Evolutionary conservation across 2,113 vertebrate genomes (phyloP).

Genomic region (Tiliqua scincoides): DNA sequence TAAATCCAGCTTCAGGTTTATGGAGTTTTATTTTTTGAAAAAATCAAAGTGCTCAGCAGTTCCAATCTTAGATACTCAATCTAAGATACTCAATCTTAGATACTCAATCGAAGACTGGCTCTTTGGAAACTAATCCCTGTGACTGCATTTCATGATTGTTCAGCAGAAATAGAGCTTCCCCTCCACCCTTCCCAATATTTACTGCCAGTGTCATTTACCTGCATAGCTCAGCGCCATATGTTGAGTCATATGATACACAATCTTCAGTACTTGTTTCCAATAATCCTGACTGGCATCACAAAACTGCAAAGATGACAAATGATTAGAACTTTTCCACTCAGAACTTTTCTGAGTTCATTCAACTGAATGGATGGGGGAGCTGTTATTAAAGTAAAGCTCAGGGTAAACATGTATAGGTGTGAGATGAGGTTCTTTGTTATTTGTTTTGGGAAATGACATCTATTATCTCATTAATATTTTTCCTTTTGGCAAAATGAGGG

Average conservation of each 20-base stretch:
- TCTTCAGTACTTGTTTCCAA: neutral
- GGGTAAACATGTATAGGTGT: neutral
- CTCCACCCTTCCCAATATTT: neutral
- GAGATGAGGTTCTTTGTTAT: neutral
- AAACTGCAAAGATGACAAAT: neutral
- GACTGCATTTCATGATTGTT: neutral
- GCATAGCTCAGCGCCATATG: conserved; percentile 1
- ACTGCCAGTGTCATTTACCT: neutral
- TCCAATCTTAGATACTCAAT: conserved; percentile 22
- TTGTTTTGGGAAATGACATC: neutral
- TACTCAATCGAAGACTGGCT: conserved; percentile 13
- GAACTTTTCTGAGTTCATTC: neutral
- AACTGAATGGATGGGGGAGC: neutral
- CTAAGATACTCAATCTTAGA: neutral
- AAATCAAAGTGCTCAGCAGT: conserved; percentile 24
- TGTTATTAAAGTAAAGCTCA: neutral
- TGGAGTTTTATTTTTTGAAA: neutral
- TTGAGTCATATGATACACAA: neutral
- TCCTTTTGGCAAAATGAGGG: too few species aligned
- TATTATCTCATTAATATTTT: too few species aligned
- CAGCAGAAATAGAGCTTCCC: conserved; percentile 3
- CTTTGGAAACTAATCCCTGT: conserved; percentile 3
- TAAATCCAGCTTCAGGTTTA: conserved; percentile 38
- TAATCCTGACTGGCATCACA: neutral
- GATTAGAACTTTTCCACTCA: neutral